Percentiles rank a stretch among this genome's conserved stretches.
Evolutionary conservation across 2,797 vertebrate genomes (phyloP).

Genomic region (Cyclura pinguis): DNA sequence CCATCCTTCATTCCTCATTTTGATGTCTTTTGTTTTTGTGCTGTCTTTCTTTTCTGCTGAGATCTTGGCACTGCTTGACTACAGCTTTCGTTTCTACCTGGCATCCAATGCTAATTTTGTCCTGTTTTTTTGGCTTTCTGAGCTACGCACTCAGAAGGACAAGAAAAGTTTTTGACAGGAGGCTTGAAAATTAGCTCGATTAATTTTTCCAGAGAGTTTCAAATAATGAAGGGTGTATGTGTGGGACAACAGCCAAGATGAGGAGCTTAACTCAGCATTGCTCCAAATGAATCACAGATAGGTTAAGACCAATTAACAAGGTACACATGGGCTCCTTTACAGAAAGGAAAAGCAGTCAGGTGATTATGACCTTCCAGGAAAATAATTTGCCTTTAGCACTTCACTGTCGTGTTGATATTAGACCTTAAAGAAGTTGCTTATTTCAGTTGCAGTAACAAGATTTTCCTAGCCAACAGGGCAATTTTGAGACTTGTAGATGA

Average conservation of each 20-base stretch:
- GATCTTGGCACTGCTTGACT: background rate
- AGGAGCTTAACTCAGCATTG: background rate
- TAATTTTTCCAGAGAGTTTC: background rate
- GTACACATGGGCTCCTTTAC: background rate
- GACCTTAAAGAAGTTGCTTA: too few species aligned
- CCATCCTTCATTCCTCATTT: background rate
- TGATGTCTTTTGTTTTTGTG: background rate
- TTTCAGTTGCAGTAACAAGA: background rate
- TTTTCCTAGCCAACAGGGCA: background rate
- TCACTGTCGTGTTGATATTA: background rate
- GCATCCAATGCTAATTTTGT: background rate
- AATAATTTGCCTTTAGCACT: background rate
- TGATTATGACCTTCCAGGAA: background rate
- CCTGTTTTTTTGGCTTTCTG: background rate
- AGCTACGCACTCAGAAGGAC: background rate
- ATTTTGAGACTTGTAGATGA: background rate
- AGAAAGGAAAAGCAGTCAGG: background rate
- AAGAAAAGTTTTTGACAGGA: background rate
- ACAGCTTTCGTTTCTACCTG: background rate
- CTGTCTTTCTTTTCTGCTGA: background rate
- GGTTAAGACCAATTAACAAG: background rate
- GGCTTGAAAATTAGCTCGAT: background rate
- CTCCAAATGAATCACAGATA: background rate
- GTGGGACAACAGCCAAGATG: background rate
- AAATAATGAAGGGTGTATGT: background rate